Conservation (phyloP, 2,113 vertebrate species). For the Amblyornis subalaris region DNA sequence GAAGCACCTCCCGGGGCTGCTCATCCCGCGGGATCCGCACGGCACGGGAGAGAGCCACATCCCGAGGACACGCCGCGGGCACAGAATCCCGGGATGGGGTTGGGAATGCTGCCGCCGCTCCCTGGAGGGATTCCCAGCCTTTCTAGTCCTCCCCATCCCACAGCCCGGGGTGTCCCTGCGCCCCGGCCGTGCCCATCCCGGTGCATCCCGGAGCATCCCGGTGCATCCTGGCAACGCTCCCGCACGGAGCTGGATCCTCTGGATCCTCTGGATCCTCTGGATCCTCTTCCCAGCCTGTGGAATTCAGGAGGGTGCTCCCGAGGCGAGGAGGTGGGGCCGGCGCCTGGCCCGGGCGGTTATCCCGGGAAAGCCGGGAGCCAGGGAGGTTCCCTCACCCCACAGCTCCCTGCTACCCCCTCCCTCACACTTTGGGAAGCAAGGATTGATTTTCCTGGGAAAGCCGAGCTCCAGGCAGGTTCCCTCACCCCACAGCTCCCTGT, state of each 20-base stretch:
- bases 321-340: not conserved
- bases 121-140: rapidly evolving
- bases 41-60: not conserved
- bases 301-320: not conserved
- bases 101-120: not conserved
- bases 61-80: not conserved
- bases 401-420: not conserved
- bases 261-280: not conserved
- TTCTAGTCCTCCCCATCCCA: not conserved
- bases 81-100: not conserved
- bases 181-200: not conserved
- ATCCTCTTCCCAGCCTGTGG: not conserved
- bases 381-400: not conserved
- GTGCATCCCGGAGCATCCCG: not conserved
- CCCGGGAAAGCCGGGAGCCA: not conserved
- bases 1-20: not conserved
- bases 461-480: rapidly evolving
- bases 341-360: not conserved
- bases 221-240: not conserved
- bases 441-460: not conserved
- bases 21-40: not conserved
- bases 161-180: too few relatives aligned
- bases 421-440: rapidly evolving
- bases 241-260: not conserved
- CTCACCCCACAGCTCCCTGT: too few relatives aligned